phyloP scores from a whole-genome alignment of 2,888 invertebrate genomes.

The Carcina quercana region DNA sequence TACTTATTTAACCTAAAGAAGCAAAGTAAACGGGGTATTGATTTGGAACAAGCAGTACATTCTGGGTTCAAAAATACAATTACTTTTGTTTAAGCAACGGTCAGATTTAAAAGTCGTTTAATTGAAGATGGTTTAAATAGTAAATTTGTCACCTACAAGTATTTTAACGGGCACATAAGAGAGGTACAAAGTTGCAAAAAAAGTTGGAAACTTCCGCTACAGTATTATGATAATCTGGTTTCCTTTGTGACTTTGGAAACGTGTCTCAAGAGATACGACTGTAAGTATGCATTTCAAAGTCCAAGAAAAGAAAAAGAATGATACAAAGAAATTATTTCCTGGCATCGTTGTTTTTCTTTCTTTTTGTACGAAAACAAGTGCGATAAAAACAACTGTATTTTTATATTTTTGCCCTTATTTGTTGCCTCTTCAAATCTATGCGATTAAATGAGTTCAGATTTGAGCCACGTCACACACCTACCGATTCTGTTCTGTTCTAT shows the following conservation, averaged over 20 bases:
- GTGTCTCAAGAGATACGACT: too few species aligned
- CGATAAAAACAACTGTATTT: neutral
- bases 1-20: too few species aligned
- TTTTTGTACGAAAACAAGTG: neutral
- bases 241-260: too few species aligned
- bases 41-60: slow-evolving; percentile 45
- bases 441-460: too few species aligned
- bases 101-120: neutral
- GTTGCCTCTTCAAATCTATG: too few species aligned
- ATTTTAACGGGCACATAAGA: slow-evolving; percentile 31
- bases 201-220: slow-evolving; percentile 27
- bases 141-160: neutral
- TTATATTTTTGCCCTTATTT: neutral
- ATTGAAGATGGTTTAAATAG: neutral
- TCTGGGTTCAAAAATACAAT: slow-evolving; percentile 43
- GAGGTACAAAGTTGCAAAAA: slow-evolving; percentile 43
- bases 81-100: neutral
- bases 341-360: neutral
- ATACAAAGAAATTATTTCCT: neutral
- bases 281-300: neutral
- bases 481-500: too few species aligned
- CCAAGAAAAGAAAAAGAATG: neutral
- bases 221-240: neutral
- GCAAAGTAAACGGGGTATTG: slow-evolving; percentile 31
- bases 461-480: too few species aligned